A percentile compares a stretch with the other conserved stretches of the same genome.
Conservation (phyloP, 2,113 vertebrate species). For the Dromas ardeola region DNA sequence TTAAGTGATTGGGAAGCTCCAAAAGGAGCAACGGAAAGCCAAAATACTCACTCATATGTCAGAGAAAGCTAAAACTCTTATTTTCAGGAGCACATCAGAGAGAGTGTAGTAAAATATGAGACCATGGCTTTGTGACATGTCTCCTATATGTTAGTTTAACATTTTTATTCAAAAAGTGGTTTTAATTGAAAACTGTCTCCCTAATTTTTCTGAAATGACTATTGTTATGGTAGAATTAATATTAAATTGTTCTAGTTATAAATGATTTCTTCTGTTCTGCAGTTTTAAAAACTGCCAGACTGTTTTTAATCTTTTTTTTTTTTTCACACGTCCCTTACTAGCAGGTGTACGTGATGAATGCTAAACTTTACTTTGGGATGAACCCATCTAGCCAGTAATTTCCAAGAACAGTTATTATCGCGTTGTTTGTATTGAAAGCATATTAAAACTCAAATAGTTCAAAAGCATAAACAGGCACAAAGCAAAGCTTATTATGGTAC, state of each 20-base stretch:
- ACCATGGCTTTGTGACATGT: not conserved
- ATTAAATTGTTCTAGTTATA: not conserved
- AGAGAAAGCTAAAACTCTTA: not conserved
- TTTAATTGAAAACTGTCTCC: not conserved
- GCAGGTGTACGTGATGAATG: not conserved
- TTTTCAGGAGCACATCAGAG: not conserved
- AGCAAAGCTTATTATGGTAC: slow-evolving; percentile 70
- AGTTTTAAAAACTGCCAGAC: not conserved
- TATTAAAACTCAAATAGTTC: slow-evolving; percentile 62
- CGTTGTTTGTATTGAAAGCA: slow-evolving; percentile 58
- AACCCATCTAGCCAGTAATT: slow-evolving; percentile 50
- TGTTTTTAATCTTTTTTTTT: not conserved
- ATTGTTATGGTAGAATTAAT: not conserved
- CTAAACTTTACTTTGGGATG: slow-evolving; percentile 48
- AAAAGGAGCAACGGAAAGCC: not conserved
- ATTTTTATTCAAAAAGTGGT: not conserved
- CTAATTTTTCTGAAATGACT: not conserved
- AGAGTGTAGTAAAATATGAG: not conserved
- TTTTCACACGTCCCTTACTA: not conserved
- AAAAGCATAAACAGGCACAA: slow-evolving; percentile 69
- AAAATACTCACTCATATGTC: not conserved
- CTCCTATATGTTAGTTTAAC: not conserved
- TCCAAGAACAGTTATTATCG: slow-evolving; percentile 47
- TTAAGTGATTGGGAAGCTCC: not conserved
- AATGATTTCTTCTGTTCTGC: not conserved